A percentile compares a stretch with the other conserved stretches of the same genome.
These are phyloP conservation scores for Lordiphosa andalusiaca DNA, from an alignment of 2,888 invertebrate genomes.

Conservation along the genomic window DNA sequence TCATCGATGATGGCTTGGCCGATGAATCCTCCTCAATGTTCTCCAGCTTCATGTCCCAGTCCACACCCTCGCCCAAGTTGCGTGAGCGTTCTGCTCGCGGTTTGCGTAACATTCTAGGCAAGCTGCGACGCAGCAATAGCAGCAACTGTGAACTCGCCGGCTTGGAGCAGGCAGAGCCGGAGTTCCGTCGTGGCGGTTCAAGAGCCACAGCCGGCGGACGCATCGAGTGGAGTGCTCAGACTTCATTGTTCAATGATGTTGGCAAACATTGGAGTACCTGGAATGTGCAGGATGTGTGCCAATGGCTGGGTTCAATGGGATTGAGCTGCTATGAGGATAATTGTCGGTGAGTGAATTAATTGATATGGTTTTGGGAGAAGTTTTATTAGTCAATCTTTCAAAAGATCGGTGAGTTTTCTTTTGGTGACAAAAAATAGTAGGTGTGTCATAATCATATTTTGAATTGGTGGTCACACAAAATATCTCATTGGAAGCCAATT, in stretches of 20 bases:
- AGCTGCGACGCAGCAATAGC: constrained; percentile 86
- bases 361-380: too few species aligned
- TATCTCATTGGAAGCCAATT: too few species aligned
- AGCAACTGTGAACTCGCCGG: constrained; percentile 85
- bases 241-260: constrained; percentile 49
- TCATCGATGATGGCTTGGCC: constrained; percentile 64
- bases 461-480: too few species aligned
- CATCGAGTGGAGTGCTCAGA: constrained; percentile 83
- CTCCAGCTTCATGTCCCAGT: constrained; percentile 80
- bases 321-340: constrained; percentile 90
- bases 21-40: constrained; percentile 64
- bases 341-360: constrained; percentile 64
- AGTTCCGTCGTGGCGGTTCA: constrained; percentile 86
- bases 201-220: constrained; percentile 88
- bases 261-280: constrained; percentile 88
- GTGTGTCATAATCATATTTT: too few species aligned
- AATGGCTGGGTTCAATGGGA: constrained; percentile 87
- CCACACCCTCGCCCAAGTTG: constrained; percentile 80
- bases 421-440: too few species aligned
- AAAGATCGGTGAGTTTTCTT: too few species aligned
- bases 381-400: too few species aligned
- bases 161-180: constrained; percentile 80
- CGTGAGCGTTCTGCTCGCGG: constrained; percentile 81
- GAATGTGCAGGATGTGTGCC: constrained; percentile 89
- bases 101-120: constrained; percentile 85